phyloP scores from a whole-genome alignment of 2,113 vertebrate species.

The Hymenochirus boettgeri region DNA sequence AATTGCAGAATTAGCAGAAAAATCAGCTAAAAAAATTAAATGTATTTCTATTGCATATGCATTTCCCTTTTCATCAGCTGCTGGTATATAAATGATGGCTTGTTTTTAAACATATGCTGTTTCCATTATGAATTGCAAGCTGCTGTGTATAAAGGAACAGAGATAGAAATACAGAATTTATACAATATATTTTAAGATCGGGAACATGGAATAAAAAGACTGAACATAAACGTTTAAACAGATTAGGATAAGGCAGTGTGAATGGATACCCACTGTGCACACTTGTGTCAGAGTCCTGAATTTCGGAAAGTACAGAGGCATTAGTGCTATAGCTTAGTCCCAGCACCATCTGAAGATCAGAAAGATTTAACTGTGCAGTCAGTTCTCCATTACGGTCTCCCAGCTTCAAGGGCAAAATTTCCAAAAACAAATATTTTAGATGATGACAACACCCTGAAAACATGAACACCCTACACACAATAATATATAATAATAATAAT shows the following conservation, averaged over 20 bases:
- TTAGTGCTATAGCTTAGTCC: constrained; percentile 90
- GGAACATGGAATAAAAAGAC: neutral
- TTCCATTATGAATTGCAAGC: too few species aligned
- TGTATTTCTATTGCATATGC: too few species aligned
- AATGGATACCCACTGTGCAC: constrained; percentile 63
- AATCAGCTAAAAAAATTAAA: too few species aligned
- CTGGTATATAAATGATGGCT: too few species aligned
- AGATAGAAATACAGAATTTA: neutral
- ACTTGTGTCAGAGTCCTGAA: constrained; percentile 65
- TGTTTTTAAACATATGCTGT: too few species aligned
- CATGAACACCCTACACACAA: too few species aligned
- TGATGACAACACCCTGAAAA: too few species aligned
- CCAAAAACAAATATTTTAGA: too few species aligned
- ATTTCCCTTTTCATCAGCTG: too few species aligned
- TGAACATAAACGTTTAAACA: neutral
- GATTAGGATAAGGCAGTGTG: too few species aligned
- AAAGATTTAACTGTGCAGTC: constrained; percentile 89
- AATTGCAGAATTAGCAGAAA: too few species aligned
- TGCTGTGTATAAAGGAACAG: neutral
- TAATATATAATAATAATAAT: too few species aligned
- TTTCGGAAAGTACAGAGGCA: constrained; percentile 79
- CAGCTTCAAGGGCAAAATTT: constrained; percentile 50
- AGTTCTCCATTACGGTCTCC: constrained; percentile 91
- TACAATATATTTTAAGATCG: neutral
- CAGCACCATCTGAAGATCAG: constrained; percentile 89